Evolutionary conservation across 2,113 vertebrate genomes (phyloP).

Genomic region (Pterocles burchelli): DNA sequence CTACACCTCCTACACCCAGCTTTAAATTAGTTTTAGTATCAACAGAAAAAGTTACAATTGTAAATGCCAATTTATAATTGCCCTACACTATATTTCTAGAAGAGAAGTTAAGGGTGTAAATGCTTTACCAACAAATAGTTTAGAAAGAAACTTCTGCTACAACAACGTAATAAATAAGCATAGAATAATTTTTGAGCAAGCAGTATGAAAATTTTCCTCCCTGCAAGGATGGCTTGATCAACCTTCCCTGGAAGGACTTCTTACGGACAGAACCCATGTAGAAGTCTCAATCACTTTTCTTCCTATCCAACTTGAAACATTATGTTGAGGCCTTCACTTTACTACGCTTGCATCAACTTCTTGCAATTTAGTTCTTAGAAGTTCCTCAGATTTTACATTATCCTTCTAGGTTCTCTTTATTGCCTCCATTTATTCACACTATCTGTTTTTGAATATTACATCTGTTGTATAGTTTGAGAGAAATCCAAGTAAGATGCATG

Average conservation of each 20-base stretch:
- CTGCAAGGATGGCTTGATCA: neutral
- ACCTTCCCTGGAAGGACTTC: neutral
- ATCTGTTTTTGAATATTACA: neutral
- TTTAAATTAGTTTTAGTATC: neutral
- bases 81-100: neutral
- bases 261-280: neutral
- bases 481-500: neutral
- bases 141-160: neutral
- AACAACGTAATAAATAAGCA: neutral
- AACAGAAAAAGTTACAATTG: neutral
- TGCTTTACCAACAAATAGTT: neutral
- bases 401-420: neutral
- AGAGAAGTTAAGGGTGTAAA: neutral
- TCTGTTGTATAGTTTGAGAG: neutral
- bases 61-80: neutral
- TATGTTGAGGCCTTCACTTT: neutral
- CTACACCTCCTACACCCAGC: accelerated
- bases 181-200: neutral
- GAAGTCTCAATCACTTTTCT: neutral
- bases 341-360: neutral
- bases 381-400: neutral
- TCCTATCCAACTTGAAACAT: neutral
- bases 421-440: neutral
- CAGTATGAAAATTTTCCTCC: neutral
- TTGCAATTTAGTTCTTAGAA: neutral